These are phyloP conservation scores for Bradynema listronoti DNA, from an alignment of 1,140 invertebrate genomes.

Conservation along the genomic window DNA sequence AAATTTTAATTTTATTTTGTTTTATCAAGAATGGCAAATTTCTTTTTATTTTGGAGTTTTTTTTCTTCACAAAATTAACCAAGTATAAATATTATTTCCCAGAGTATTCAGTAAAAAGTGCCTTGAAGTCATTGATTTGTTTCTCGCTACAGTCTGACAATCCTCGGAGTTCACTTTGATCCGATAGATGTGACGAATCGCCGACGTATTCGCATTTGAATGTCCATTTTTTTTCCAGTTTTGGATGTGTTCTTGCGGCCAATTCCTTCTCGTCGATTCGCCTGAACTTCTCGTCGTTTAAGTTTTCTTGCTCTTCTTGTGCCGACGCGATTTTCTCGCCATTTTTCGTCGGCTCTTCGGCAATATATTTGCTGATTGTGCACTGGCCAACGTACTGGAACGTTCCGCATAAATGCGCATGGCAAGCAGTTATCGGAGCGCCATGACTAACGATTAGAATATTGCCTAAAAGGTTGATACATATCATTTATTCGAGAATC, in stretches of 20 bases:
- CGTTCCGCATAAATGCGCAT: constrained; percentile 19
- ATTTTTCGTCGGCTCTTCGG: not conserved
- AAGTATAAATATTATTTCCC: too few species aligned
- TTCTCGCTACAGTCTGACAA: too few species aligned
- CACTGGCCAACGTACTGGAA: constrained; percentile 40
- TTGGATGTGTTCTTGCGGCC: not conserved
- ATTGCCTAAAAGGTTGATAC: constrained; percentile 28
- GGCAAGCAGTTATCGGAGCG: constrained; percentile 36
- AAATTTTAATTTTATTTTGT: too few species aligned
- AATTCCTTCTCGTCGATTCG: not conserved
- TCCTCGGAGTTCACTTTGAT: constrained; percentile 19
- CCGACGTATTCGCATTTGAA: constrained; percentile 24
- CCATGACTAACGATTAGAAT: constrained; percentile 38
- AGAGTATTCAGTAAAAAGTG: too few species aligned
- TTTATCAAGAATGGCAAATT: too few species aligned
- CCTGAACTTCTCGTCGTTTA: not conserved
- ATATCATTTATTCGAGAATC: not conserved
- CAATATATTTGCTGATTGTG: constrained; percentile 33
- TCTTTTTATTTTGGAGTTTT: too few species aligned
- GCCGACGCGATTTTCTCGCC: not conserved
- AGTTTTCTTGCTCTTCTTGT: constrained; percentile 3
- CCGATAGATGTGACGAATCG: constrained; percentile 33
- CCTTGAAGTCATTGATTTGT: too few species aligned
- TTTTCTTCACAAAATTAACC: too few species aligned
- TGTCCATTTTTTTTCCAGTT: not conserved